These are phyloP conservation scores for Ecdyonurus torrentis DNA, from an alignment of 2,888 invertebrate species.

Conservation along the genomic window DNA sequence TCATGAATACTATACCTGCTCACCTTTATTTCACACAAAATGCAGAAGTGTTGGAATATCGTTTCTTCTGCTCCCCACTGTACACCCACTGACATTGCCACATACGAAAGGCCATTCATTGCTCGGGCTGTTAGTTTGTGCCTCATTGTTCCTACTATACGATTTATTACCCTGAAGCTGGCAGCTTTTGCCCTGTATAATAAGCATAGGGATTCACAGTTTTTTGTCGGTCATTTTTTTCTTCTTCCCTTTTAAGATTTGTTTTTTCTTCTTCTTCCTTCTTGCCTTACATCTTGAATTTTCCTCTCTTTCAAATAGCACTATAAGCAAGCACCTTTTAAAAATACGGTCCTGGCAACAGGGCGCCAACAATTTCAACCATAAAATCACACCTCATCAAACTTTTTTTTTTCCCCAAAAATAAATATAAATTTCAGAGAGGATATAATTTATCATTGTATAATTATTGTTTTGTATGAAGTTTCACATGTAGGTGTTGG, in stretches of 20 bases:
- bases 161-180: neutral
- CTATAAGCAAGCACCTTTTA: neutral
- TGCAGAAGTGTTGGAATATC: too few relatives aligned
- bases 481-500: too few relatives aligned
- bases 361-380: neutral
- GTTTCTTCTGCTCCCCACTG: neutral
- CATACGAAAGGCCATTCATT: neutral
- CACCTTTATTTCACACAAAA: too few relatives aligned
- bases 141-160: neutral
- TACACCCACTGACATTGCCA: neutral
- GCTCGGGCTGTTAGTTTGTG: too few relatives aligned
- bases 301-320: too few relatives aligned
- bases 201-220: neutral
- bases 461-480: too few relatives aligned
- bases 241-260: neutral
- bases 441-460: too few relatives aligned
- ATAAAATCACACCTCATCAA: neutral
- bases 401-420: neutral
- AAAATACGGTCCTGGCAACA: neutral
- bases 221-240: neutral
- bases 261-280: too few relatives aligned
- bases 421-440: neutral
- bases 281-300: too few relatives aligned
- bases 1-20: too few relatives aligned
- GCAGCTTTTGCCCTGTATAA: too few relatives aligned